Conservation (phyloP, 2,113 vertebrate genomes). For the Globicephala melas region DNA sequence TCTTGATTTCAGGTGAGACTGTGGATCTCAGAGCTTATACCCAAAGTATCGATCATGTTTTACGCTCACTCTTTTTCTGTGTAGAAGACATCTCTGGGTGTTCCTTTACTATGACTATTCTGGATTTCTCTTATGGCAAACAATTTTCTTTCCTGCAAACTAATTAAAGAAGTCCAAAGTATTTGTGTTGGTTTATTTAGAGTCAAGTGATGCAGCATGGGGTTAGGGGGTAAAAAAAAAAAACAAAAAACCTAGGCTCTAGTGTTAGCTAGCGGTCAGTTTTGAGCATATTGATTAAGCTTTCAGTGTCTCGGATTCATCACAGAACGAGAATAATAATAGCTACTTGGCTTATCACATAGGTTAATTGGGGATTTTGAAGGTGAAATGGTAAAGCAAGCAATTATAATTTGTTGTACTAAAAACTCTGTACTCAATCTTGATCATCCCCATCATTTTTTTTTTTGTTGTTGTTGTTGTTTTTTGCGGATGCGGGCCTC, state of each 20-base stretch:
- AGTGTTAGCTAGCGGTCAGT: not conserved
- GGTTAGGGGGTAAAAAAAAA: not conserved
- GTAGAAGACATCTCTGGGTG: not conserved
- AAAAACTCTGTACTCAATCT: not conserved
- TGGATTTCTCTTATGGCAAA: not conserved
- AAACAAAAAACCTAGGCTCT: not conserved
- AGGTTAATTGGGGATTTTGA: not conserved
- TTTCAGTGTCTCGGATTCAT: not conserved
- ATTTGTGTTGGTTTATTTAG: not conserved
- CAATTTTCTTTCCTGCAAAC: not conserved
- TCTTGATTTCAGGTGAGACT: slow-evolving; percentile 8
- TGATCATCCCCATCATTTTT: not conserved
- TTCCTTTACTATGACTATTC: not conserved
- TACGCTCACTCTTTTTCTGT: not conserved
- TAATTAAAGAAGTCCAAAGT: not conserved
- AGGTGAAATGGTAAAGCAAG: not conserved
- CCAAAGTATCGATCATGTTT: not conserved
- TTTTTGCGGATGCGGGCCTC: too few species aligned
- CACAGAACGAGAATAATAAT: not conserved
- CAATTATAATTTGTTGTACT: not conserved
- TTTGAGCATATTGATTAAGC: not conserved
- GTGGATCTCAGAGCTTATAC: not conserved
- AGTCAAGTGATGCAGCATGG: not conserved
- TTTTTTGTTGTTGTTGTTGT: not conserved
- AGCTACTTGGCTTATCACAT: not conserved